Percentiles rank a stretch among this genome's conserved stretches.
Evolutionary conservation across 2,113 vertebrate species (phyloP).

Genomic region (Daubentonia madagascariensis): DNA sequence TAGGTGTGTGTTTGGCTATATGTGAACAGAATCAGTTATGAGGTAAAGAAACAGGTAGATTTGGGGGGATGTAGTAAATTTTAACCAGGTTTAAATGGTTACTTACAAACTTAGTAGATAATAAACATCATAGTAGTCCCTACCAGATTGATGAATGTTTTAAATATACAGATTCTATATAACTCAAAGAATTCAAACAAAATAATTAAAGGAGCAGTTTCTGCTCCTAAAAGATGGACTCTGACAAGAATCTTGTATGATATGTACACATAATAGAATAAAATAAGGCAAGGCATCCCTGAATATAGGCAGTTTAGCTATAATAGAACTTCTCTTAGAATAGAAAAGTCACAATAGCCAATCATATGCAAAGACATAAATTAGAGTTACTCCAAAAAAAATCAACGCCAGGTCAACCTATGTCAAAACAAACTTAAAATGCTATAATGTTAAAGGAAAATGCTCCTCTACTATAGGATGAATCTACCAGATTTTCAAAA

Average conservation of each 20-base stretch:
- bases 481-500: constrained; percentile 33
- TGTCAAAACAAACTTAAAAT: not conserved
- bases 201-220: constrained; percentile 1
- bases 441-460: not conserved
- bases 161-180: not conserved
- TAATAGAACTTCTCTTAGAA: not conserved
- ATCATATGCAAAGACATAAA: not conserved
- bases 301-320: not conserved
- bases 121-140: not conserved
- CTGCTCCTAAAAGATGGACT: not conserved
- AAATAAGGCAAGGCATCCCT: not conserved
- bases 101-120: constrained; percentile 13
- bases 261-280: not conserved
- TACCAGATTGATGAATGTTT: not conserved
- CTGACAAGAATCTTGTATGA: not conserved
- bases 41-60: not conserved
- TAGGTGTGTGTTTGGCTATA: not conserved
- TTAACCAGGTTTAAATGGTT: not conserved
- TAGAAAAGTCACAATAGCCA: not conserved
- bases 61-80: not conserved
- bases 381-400: not conserved
- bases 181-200: not conserved
- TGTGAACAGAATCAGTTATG: not conserved
- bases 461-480: not conserved
- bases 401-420: not conserved